phyloP scores from a whole-genome alignment of 2,888 invertebrate species.

The Carabus problematicus region DNA sequence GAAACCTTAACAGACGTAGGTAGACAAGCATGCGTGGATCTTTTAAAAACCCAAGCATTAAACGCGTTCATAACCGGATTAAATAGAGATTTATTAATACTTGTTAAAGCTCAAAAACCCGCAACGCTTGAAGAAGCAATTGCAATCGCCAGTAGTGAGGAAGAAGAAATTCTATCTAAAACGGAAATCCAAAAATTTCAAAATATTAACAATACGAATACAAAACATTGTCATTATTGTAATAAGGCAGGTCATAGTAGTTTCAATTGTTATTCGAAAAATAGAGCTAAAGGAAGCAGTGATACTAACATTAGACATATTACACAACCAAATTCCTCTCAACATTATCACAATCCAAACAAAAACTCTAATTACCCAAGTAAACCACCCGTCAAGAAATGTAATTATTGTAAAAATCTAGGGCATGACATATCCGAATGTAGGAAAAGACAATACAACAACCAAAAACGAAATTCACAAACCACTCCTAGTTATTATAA shows the following conservation, averaged over 20 bases:
- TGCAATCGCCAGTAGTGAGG: slow-evolving; percentile 43
- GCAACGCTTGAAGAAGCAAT: slow-evolving; percentile 41
- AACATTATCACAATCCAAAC: background rate
- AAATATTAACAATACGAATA: slow-evolving; percentile 30
- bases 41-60: slow-evolving; percentile 44
- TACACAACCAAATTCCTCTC: background rate
- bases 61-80: slow-evolving; percentile 18
- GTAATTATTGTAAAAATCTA: slow-evolving; percentile 41
- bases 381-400: slow-evolving; percentile 11
- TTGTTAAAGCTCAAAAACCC: slow-evolving; percentile 44
- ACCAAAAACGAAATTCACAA: slow-evolving; percentile 13
- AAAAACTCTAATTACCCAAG: background rate
- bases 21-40: slow-evolving; percentile 45
- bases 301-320: background rate
- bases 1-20: slow-evolving; percentile 5
- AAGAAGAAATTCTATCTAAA: slow-evolving; percentile 41
- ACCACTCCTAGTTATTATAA: slow-evolving; percentile 21
- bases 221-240: slow-evolving; percentile 28
- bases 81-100: slow-evolving; percentile 39
- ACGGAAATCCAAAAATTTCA: slow-evolving; percentile 43
- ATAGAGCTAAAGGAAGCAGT: background rate
- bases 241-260: slow-evolving; percentile 18
- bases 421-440: slow-evolving; percentile 39
- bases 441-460: slow-evolving; percentile 41
- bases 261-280: slow-evolving; percentile 15